phyloP scores from a whole-genome alignment of 2,113 vertebrate genomes.

The Henicopernis longicauda region DNA sequence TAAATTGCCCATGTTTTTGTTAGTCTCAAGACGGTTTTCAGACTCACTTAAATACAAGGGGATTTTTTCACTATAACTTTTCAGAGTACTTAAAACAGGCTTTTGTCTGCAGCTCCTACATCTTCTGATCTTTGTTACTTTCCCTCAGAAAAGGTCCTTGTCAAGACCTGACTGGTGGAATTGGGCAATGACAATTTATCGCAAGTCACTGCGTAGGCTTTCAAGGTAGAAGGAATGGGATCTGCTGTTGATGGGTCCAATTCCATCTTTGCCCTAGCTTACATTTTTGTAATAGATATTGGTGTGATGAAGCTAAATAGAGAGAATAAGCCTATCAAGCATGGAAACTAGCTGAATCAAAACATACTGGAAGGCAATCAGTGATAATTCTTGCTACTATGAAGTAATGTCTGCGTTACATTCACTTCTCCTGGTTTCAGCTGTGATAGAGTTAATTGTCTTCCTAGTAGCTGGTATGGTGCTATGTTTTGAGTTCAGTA shows the following conservation, averaged over 20 bases:
- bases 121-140: background rate
- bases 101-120: background rate
- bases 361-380: background rate
- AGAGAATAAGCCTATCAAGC: background rate
- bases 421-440: background rate
- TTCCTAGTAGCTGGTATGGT: no score
- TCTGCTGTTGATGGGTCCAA: conserved; percentile 58
- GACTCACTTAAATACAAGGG: background rate
- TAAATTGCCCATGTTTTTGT: background rate
- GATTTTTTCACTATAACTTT: background rate
- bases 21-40: background rate
- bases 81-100: background rate
- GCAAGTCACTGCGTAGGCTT: conserved; percentile 50
- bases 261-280: conserved; percentile 63
- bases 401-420: background rate
- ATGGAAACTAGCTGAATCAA: background rate
- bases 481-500: no score
- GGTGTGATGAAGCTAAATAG: conserved; percentile 65
- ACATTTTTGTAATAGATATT: conserved; percentile 66
- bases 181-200: conserved; percentile 46
- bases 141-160: background rate
- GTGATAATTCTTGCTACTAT: background rate
- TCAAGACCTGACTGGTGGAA: conserved; percentile 45
- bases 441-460: no score
- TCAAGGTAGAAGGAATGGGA: conserved; percentile 66